Evolutionary conservation across 2,888 invertebrate species (phyloP), one percentile per base, ranked within the genome.

Genomic region (Pseudococcus viburni): DNA sequence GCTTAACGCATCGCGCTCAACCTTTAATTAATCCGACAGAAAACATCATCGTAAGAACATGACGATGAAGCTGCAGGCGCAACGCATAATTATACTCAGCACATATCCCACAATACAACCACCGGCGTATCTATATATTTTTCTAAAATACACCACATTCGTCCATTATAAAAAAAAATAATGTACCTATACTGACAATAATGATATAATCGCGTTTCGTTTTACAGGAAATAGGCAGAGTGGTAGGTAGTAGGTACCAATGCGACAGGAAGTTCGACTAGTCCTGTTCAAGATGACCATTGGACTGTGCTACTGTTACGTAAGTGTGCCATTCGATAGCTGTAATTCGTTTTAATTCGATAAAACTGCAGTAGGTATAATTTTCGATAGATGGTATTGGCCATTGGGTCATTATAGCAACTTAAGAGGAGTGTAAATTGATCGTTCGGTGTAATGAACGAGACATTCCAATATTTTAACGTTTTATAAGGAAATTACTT

Each of bases 151-250:
- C 68, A 64, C 26, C 64, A 64, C 22, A 64, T 73, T 73, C 26
- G 33, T 33, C 26, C 26, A 26, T 64, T 8, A 7, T 59, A 73
- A 39, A 80, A 80, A 80, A 80, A 42, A 80, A 33, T 33, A 33
- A 33, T 33, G 26, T 33, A 33, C 26, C 26, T 80, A 42, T 17
- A 51, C 46, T 17, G 55, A 84, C 26, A 46, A 84, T 84, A 84
- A 84, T 84, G 84, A 84, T 51, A 84, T 84, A 84, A 84, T 84
- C 48, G 84, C 26, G 84, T 84, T 84, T 84, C 51, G 51, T 42
- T 84, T 84, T 48, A 51, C 84, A 84, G 84, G 84, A 84, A 84
- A 84, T 51, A 51, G 42, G 42, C 48, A 77, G 17, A 42, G 12
- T 42, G 17, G 77, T 19, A 33, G 33, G 77, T 42, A 84, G 77